These are phyloP conservation scores for Oeneis ivallda DNA, from an alignment of 2,888 invertebrate species.

Conservation along the genomic window DNA sequence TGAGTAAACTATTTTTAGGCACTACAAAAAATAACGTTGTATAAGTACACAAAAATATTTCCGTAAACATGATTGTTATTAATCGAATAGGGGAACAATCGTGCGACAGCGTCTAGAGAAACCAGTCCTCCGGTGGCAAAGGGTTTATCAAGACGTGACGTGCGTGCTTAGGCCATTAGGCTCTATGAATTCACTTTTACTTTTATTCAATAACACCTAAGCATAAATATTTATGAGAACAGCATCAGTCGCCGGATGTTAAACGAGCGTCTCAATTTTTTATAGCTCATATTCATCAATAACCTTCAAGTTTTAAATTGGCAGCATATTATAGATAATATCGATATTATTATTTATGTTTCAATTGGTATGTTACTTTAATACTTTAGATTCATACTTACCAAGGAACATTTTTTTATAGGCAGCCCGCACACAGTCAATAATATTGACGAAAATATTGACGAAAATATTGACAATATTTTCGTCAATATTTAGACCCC, in stretches of 20 bases:
- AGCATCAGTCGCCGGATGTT: slow-evolving; percentile 53
- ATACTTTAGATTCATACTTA: slow-evolving; percentile 41
- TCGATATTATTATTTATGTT: slow-evolving; percentile 56
- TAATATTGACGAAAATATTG: no score
- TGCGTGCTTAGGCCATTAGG: slow-evolving; percentile 49
- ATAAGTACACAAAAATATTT: not conserved
- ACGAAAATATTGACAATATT: no score
- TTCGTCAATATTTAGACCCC: no score
- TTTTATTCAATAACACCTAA: slow-evolving; percentile 69
- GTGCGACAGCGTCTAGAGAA: slow-evolving; percentile 14
- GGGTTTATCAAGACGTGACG: slow-evolving; percentile 26
- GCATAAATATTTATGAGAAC: slow-evolving; percentile 69
- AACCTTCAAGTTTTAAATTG: slow-evolving; percentile 44
- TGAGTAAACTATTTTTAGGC: no score
- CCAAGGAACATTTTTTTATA: no score
- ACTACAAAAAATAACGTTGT: no score
- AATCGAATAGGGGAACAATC: slow-evolving; percentile 7
- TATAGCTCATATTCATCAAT: slow-evolving; percentile 35
- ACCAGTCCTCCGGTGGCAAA: slow-evolving; percentile 14
- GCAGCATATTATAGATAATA: slow-evolving; percentile 49
- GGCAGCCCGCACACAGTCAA: no score
- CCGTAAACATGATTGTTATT: not conserved
- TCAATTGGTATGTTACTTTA: slow-evolving; percentile 27
- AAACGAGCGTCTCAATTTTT: slow-evolving; percentile 32
- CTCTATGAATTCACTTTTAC: slow-evolving; percentile 71